These are phyloP conservation scores for Dermatemys mawii DNA, from an alignment of 2,113 vertebrate species.

Conservation along the genomic window DNA sequence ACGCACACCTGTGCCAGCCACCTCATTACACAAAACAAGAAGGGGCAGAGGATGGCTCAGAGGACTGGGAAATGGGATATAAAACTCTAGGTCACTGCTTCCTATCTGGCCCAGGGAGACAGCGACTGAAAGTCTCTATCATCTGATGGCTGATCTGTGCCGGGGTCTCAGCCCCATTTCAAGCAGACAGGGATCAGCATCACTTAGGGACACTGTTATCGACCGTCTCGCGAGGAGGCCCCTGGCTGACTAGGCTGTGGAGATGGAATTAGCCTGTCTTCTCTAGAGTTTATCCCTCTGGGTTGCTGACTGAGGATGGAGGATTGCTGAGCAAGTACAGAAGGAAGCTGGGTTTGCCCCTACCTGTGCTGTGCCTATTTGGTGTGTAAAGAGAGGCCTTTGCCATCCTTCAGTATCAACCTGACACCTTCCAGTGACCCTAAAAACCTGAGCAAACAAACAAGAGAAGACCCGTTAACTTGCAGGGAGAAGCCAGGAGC, in stretches of 20 bases:
- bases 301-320: not conserved
- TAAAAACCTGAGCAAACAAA: not conserved
- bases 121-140: not conserved
- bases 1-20: accelerated
- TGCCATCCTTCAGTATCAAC: not conserved
- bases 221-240: no score
- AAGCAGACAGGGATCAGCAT: not conserved
- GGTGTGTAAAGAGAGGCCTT: not conserved
- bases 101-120: not conserved
- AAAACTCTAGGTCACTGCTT: not conserved
- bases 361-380: not conserved
- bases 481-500: not conserved
- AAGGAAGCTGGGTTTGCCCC: no score
- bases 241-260: not conserved
- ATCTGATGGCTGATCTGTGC: not conserved
- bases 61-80: not conserved
- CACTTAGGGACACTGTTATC: accelerated
- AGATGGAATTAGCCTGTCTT: not conserved
- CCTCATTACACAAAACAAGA: not conserved
- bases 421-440: not conserved
- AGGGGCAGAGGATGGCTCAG: accelerated
- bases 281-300: not conserved
- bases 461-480: not conserved
- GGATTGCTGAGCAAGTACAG: not conserved
- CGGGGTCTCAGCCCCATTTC: not conserved